phyloP scores from a whole-genome alignment of 2,888 invertebrate species.

The Stegana nigrithorax region DNA sequence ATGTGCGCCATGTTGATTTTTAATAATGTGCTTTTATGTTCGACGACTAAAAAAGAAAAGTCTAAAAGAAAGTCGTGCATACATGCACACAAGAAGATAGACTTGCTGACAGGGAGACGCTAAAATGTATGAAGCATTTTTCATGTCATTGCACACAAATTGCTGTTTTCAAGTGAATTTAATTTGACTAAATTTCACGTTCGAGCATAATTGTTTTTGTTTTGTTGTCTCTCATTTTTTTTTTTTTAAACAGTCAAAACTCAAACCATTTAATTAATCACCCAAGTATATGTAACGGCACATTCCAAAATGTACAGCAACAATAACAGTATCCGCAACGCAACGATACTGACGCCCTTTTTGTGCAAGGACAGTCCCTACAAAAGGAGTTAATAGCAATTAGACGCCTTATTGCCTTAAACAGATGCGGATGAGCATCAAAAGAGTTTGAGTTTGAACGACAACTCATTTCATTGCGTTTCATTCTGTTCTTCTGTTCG shows the following conservation, averaged over 20 bases:
- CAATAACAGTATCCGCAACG: neutral
- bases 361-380: neutral
- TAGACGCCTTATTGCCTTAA: slow-evolving; percentile 38
- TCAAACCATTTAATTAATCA: slow-evolving; percentile 17
- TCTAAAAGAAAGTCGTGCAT: too few species aligned
- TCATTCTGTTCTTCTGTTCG: too few species aligned
- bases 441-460: neutral
- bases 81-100: too few species aligned
- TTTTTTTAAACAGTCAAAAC: neutral
- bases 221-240: neutral
- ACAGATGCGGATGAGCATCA: neutral
- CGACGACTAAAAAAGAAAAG: neutral
- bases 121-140: neutral
- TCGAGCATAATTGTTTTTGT: neutral
- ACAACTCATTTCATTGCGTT: slow-evolving; percentile 42
- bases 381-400: slow-evolving; percentile 50
- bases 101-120: neutral
- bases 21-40: slow-evolving; percentile 3
- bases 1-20: slow-evolving; percentile 3
- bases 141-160: neutral
- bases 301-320: too few species aligned
- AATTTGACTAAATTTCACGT: neutral
- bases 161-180: neutral
- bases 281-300: slow-evolving; percentile 25
- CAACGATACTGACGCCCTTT: neutral